These are phyloP conservation scores for Blomia tropicalis DNA, from an alignment of 2,888 invertebrate genomes.

Conservation along the genomic window DNA sequence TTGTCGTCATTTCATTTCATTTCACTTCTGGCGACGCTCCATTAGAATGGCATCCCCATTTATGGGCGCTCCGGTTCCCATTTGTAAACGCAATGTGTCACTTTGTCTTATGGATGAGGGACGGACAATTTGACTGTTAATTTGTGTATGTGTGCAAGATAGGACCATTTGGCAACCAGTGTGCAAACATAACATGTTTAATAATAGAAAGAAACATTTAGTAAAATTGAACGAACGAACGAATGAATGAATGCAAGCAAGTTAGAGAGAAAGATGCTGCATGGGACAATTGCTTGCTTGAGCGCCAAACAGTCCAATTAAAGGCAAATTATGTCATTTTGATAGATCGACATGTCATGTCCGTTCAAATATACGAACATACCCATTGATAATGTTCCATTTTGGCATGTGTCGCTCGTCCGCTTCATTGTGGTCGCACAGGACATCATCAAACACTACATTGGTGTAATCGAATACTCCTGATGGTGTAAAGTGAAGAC, in stretches of 20 bases:
- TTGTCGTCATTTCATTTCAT: neutral
- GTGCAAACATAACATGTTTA: constrained; percentile 3
- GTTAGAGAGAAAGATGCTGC: neutral
- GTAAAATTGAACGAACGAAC: no score
- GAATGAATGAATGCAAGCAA: no score
- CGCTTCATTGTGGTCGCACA: no score
- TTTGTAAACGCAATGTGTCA: neutral
- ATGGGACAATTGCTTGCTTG: constrained; percentile 9
- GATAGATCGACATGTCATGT: constrained; percentile 8
- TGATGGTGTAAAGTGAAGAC: no score
- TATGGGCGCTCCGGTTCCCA: neutral
- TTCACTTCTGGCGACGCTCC: neutral
- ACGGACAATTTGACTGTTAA: neutral
- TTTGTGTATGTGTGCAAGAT: no score
- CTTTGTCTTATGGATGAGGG: neutral
- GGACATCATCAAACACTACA: no score
- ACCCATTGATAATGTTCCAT: no score
- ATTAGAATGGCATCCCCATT: neutral
- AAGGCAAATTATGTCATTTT: constrained; percentile 15
- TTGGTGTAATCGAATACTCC: no score
- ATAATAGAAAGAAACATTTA: no score
- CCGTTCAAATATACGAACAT: no score
- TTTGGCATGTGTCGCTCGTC: no score
- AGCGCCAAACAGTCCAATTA: neutral
- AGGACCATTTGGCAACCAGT: neutral